phyloP scores from a whole-genome alignment of 2,888 invertebrate genomes.

The Tipula helvola region DNA sequence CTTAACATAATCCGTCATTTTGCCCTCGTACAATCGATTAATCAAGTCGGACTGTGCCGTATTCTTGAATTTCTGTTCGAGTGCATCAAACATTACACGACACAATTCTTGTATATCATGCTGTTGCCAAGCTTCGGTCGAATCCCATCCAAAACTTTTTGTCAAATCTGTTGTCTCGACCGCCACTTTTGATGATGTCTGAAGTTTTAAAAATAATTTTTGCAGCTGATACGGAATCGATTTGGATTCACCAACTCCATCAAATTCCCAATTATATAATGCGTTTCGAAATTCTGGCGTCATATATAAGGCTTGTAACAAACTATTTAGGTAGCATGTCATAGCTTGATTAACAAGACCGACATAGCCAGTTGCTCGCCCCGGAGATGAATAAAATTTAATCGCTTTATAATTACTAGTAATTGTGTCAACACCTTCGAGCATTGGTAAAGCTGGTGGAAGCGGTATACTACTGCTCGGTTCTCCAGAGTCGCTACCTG shows the following conservation, averaged over 20 bases:
- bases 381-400: conserved; percentile 17
- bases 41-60: conserved; percentile 72
- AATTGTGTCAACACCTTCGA: conserved; percentile 8
- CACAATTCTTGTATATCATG: conserved; percentile 86
- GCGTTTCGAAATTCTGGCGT: conserved; percentile 87
- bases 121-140: conserved; percentile 81
- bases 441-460: conserved; percentile 16
- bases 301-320: conserved; percentile 80
- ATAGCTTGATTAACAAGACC: conserved; percentile 82
- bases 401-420: conserved; percentile 7
- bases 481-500: conserved; percentile 22
- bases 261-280: conserved; percentile 71
- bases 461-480: conserved; percentile 19
- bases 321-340: conserved; percentile 84
- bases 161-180: conserved; percentile 81
- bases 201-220: conserved; percentile 70
- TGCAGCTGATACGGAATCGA: conserved; percentile 81
- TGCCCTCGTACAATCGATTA: conserved; percentile 59
- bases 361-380: conserved; percentile 40
- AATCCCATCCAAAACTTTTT: conserved; percentile 82
- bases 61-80: conserved; percentile 71
- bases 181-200: conserved; percentile 65
- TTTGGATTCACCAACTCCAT: conserved; percentile 52
- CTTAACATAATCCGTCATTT: conserved; percentile 81
- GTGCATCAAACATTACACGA: conserved; percentile 80